Conservation (phyloP, 2,797 vertebrate species). For the Danio jaintianensis region DNA sequence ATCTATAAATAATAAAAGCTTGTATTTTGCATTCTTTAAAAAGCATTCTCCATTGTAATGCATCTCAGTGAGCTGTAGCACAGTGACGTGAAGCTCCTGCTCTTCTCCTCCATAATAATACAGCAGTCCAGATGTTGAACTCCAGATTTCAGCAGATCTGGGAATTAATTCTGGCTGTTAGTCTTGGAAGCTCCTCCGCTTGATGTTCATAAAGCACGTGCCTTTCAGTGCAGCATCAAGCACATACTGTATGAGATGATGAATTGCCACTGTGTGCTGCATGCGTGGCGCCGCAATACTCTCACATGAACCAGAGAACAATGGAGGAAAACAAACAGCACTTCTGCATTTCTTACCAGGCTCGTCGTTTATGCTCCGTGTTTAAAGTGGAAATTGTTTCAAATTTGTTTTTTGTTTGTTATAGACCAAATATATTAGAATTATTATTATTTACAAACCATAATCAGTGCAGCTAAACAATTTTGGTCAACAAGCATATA, state of each 20-base stretch:
- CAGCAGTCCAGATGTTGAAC: background rate
- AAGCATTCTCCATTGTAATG: background rate
- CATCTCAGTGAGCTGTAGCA: background rate
- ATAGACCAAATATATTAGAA: background rate
- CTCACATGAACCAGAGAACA: slow-evolving; percentile 29
- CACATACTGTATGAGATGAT: slow-evolving; percentile 9
- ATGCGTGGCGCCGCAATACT: slow-evolving; percentile 3
- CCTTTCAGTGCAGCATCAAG: slow-evolving; percentile 27
- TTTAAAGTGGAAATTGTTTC: background rate
- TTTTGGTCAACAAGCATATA: too few relatives aligned
- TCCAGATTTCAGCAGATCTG: slow-evolving; percentile 5
- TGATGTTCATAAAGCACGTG: slow-evolving; percentile 29
- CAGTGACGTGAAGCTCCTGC: background rate
- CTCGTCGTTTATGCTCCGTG: background rate
- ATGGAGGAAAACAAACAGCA: slow-evolving; percentile 12
- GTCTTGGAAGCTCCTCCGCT: background rate
- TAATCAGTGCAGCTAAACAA: too few relatives aligned
- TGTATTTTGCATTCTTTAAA: background rate
- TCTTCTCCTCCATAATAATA: slow-evolving; percentile 3
- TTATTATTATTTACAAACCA: too few relatives aligned
- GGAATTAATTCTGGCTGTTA: slow-evolving; percentile 39
- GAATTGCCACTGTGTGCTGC: slow-evolving; percentile 22
- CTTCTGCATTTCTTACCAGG: slow-evolving; percentile 14
- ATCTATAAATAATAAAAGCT: background rate
- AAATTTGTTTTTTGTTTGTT: background rate